Conservation (phyloP, 2,113 vertebrate genomes). For the Silurus glanis region DNA sequence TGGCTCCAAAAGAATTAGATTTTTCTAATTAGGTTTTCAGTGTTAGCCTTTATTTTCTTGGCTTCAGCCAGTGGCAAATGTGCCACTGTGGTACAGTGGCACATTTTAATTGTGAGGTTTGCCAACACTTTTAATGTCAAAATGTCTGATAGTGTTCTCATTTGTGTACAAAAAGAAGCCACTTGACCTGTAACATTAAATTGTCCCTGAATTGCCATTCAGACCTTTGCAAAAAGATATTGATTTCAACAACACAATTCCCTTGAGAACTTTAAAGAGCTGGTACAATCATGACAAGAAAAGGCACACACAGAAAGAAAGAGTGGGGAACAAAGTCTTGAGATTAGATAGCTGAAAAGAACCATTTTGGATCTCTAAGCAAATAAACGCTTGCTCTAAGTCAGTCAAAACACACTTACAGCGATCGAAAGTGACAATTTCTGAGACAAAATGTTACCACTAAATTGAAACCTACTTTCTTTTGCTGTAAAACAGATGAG, state of each 20-base stretch:
- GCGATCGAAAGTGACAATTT: constrained; percentile 4
- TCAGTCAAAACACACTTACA: not conserved
- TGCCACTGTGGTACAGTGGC: not conserved
- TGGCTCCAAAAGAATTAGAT: not conserved
- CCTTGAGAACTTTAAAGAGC: not conserved
- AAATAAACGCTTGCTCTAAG: not conserved
- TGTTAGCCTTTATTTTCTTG: not conserved
- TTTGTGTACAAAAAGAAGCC: not conserved
- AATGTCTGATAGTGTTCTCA: not conserved
- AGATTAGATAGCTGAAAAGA: not conserved
- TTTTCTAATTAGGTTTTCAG: too few relatives aligned
- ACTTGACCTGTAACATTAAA: not conserved
- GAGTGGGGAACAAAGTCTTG: not conserved
- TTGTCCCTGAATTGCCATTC: not conserved
- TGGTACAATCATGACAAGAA: not conserved
- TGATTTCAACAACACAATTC: not conserved
- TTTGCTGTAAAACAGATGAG: constrained; percentile 21
- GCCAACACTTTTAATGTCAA: not conserved
- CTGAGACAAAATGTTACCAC: constrained; percentile 8
- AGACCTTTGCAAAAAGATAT: not conserved
- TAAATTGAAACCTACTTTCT: constrained; percentile 3
- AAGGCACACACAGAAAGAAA: not conserved
- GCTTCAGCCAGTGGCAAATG: too few relatives aligned
- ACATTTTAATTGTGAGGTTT: not conserved
- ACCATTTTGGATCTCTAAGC: not conserved